phyloP scores from a whole-genome alignment of 2,113 vertebrate species.

The Elachura formosa region DNA sequence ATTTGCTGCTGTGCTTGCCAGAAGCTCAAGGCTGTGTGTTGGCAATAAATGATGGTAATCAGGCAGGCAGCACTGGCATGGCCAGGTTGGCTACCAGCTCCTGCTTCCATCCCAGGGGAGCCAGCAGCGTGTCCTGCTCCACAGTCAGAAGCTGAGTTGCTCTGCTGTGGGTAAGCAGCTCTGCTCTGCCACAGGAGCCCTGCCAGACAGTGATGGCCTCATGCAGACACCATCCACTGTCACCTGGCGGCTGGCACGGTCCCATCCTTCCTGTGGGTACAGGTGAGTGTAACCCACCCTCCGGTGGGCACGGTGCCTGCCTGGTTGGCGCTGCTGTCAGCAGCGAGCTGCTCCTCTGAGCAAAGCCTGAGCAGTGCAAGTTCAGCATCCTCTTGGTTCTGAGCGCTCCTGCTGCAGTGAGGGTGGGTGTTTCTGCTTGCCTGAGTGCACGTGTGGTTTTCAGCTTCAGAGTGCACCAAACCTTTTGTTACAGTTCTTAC shows the following conservation, averaged over 20 bases:
- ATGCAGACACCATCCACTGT: background rate
- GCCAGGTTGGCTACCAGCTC: background rate
- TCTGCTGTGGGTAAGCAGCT: background rate
- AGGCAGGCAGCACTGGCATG: background rate
- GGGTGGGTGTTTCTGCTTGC: background rate
- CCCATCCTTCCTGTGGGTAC: background rate
- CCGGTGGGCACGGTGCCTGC: background rate
- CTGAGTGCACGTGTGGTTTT: slow-evolving; percentile 1
- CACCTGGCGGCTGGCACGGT: accelerated
- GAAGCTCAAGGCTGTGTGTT: background rate
- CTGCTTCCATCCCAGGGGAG: background rate
- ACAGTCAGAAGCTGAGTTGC: background rate
- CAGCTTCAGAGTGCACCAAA: background rate
- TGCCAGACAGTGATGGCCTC: background rate
- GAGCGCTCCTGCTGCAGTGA: accelerated
- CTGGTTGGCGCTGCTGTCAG: background rate
- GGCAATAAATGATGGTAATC: background rate
- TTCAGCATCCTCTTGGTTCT: background rate
- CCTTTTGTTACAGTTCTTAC: background rate
- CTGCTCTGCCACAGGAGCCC: background rate
- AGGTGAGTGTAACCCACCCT: background rate
- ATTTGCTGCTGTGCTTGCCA: slow-evolving; percentile 2
- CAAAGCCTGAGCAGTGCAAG: background rate
- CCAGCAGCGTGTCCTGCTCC: background rate
- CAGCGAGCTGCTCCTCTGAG: background rate